phyloP scores from a whole-genome alignment of 2,797 vertebrate genomes.

The Columba guinea region DNA sequence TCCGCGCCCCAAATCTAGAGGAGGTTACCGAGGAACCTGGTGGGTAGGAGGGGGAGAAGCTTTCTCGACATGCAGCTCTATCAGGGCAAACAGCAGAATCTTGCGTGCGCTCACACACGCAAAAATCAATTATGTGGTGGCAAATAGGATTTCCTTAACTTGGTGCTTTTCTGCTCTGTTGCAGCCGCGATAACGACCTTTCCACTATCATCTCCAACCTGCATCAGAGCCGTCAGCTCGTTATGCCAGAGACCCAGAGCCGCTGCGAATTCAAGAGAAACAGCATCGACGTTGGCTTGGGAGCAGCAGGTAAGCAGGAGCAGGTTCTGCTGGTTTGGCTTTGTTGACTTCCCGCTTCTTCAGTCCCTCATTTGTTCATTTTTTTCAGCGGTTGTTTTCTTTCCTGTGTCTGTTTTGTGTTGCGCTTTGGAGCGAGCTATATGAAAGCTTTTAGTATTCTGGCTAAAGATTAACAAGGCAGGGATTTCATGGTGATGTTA shows the following conservation, averaged over 20 bases:
- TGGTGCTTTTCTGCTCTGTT: conserved; percentile 56
- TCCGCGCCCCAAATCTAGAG: neutral
- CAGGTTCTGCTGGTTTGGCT: neutral
- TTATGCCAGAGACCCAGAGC: conserved; percentile 93
- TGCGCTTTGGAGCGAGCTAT: accelerated
- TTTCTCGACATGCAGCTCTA: neutral
- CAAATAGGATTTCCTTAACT: conserved; percentile 13
- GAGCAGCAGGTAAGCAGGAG: conserved; percentile 87
- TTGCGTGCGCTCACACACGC: neutral
- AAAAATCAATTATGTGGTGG: conserved; percentile 27
- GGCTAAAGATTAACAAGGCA: neutral
- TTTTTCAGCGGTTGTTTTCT: neutral
- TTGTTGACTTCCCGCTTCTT: neutral
- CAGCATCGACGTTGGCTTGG: conserved; percentile 79
- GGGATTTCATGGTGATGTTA: neutral
- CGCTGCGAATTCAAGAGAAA: conserved; percentile 87
- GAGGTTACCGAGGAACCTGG: neutral
- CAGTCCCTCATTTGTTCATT: accelerated
- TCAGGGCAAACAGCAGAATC: neutral
- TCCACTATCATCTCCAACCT: conserved; percentile 95
- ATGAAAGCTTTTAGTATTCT: neutral
- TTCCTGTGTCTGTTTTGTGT: neutral
- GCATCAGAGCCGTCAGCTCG: conserved; percentile 93
- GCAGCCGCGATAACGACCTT: conserved; percentile 92
- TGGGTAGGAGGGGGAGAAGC: neutral